Evolutionary conservation across 2,888 invertebrate species (phyloP).

Genomic region (Papilio protenor): DNA sequence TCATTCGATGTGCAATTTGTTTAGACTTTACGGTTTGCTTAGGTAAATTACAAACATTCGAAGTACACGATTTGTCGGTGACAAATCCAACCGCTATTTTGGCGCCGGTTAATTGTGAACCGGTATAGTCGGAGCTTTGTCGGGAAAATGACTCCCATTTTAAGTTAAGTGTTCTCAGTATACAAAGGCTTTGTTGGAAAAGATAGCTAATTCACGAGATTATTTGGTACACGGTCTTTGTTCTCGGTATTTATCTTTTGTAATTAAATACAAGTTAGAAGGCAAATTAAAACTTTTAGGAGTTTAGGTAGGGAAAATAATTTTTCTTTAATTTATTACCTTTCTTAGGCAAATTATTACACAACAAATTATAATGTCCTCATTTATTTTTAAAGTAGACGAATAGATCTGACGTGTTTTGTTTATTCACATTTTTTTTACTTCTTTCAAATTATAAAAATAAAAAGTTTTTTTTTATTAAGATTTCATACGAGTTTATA

Average conservation of each 20-base stretch:
- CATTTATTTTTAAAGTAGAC: neutral
- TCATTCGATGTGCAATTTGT: neutral
- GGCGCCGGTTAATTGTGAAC: conserved; percentile 26
- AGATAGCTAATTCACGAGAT: conserved; percentile 40
- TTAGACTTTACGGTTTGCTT: neutral
- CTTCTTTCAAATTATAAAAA: too few species aligned
- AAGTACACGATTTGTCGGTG: neutral
- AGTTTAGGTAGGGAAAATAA: neutral
- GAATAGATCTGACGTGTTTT: neutral
- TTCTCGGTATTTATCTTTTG: conserved; percentile 38
- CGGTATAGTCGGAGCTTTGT: conserved; percentile 35
- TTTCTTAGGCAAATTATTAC: neutral
- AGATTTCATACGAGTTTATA: neutral
- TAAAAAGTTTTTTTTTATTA: too few species aligned
- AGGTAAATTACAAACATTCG: neutral
- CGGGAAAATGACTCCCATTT: conserved; percentile 40
- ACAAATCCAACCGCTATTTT: conserved; percentile 24
- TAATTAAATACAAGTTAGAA: conserved; percentile 37
- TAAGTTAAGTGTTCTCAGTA: conserved; percentile 42
- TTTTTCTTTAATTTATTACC: neutral
- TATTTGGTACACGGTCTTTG: conserved; percentile 39
- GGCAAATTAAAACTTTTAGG: conserved; percentile 29
- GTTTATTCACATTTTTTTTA: too few species aligned
- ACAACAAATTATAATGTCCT: neutral
- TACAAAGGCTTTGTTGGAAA: conserved; percentile 42